A percentile compares a stretch with the other conserved stretches of the same genome.
phyloP scores from a whole-genome alignment of 2,888 invertebrate species.

The Volucella bombylans region DNA sequence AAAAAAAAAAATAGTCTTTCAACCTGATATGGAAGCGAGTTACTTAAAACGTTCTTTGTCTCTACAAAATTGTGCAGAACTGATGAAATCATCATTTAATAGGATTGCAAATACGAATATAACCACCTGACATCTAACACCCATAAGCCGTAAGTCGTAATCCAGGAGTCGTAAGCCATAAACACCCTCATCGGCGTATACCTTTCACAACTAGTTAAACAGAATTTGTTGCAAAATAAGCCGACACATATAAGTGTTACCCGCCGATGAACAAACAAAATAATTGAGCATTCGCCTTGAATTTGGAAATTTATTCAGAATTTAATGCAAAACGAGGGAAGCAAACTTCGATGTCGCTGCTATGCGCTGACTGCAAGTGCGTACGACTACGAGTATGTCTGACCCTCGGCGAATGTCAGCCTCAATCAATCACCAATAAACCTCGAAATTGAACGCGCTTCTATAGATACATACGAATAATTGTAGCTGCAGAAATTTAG shows the following conservation, averaged over 20 bases:
- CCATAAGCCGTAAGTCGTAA: too few relatives aligned
- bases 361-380: conserved; percentile 33
- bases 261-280: conserved; percentile 18
- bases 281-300: conserved; percentile 47
- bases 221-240: conserved; percentile 19
- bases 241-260: neutral
- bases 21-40: too few relatives aligned
- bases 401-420: conserved; percentile 46
- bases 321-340: conserved; percentile 49
- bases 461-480: neutral
- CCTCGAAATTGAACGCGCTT: neutral
- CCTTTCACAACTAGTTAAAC: conserved; percentile 23
- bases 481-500: neutral
- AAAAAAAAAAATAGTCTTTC: too few relatives aligned
- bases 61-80: too few relatives aligned
- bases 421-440: conserved; percentile 51
- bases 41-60: too few relatives aligned
- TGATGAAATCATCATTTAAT: too few relatives aligned
- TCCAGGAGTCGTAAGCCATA: too few relatives aligned
- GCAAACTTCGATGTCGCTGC: neutral
- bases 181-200: neutral
- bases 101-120: too few relatives aligned
- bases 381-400: neutral
- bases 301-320: conserved; percentile 47
- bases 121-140: too few relatives aligned